phyloP scores from a whole-genome alignment of 2,797 vertebrate species.

The Dryobates pubescens region DNA sequence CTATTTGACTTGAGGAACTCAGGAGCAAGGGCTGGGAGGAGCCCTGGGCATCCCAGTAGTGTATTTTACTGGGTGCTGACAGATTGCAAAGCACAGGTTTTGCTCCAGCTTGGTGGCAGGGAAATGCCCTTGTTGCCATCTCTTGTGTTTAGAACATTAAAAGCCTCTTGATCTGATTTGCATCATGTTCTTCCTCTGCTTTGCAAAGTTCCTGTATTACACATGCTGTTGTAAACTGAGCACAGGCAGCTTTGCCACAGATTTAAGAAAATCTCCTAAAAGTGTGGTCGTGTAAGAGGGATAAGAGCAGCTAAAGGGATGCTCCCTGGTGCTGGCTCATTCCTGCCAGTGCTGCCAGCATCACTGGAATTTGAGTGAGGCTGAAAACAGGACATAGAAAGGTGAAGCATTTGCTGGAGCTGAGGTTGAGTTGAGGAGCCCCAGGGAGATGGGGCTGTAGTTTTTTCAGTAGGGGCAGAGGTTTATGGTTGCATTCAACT shows the following conservation, averaged over 20 bases:
- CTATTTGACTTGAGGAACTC: background rate
- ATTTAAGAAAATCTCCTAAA: background rate
- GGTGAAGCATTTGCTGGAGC: background rate
- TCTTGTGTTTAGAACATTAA: background rate
- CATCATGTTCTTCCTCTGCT: background rate
- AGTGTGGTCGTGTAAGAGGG: rapidly evolving
- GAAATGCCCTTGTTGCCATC: background rate
- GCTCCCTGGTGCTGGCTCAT: rapidly evolving
- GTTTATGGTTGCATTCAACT: background rate
- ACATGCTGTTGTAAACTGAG: background rate
- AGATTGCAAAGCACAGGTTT: background rate
- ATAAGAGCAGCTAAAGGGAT: background rate
- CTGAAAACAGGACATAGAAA: background rate
- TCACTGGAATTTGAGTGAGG: background rate
- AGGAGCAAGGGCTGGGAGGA: background rate
- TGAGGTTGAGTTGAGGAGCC: too few species aligned
- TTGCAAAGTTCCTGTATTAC: background rate
- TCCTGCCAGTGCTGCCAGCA: background rate
- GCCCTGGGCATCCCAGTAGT: background rate
- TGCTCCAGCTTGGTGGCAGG: rapidly evolving
- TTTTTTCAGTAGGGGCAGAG: background rate
- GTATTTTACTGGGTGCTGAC: background rate
- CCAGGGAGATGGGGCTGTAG: background rate
- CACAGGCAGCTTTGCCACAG: background rate
- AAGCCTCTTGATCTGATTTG: background rate